A percentile compares a stretch with the other conserved stretches of the same genome.
Conservation (phyloP, 2,888 invertebrate species). For the Thymelicus sylvestris region DNA sequence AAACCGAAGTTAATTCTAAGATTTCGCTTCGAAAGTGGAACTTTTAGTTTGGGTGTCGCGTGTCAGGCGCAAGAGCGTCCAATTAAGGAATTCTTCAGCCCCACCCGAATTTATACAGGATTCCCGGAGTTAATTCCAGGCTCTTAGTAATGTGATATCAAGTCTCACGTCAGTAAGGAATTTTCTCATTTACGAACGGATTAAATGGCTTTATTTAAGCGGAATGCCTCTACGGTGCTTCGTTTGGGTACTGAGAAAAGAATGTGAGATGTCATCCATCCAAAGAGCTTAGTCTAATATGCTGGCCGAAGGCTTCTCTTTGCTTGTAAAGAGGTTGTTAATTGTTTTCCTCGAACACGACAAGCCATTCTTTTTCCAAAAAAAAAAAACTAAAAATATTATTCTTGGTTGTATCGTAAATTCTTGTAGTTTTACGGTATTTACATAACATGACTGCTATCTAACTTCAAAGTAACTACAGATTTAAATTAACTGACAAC, state of each 20-base stretch:
- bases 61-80: constrained; percentile 46
- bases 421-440: too few relatives aligned
- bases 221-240: constrained; percentile 4
- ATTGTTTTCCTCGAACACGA: too few relatives aligned
- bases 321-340: too few relatives aligned
- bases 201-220: constrained; percentile 24
- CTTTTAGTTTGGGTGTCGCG: constrained; percentile 43
- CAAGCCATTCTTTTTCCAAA: too few relatives aligned
- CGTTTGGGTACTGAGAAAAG: constrained; percentile 1
- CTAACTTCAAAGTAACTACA: too few relatives aligned
- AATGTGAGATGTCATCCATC: not conserved
- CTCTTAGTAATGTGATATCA: constrained; percentile 26
- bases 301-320: not conserved
- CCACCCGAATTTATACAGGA: constrained; percentile 40
- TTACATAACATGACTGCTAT: too few relatives aligned
- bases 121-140: constrained; percentile 30
- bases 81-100: constrained; percentile 47
- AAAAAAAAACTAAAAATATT: too few relatives aligned
- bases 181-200: constrained; percentile 31
- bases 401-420: too few relatives aligned
- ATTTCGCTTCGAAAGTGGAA: constrained; percentile 44
- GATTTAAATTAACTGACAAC: too few relatives aligned
- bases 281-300: not conserved
- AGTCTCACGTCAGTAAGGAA: constrained; percentile 22
- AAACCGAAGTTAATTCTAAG: constrained; percentile 50